Percentiles rank a stretch among this genome's conserved stretches.
These are phyloP conservation scores for Trachythela sp. DNA, from an alignment of 64 coral and sea anemone genomes.

Conservation along the genomic window DNA sequence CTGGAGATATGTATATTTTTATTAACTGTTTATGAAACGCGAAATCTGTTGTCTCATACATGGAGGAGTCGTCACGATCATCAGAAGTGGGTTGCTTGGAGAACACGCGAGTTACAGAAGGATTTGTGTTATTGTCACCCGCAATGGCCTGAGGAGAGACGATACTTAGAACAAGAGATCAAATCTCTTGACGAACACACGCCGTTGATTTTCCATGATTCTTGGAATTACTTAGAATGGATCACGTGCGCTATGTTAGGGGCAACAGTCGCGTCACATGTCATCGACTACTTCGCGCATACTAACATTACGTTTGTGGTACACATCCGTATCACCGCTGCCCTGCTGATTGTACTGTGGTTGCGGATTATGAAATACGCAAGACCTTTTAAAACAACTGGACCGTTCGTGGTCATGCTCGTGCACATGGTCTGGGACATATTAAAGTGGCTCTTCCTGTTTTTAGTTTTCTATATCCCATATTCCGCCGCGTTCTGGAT, in stretches of 20 bases:
- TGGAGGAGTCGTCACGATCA: conserved; percentile 51
- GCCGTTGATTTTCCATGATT: neutral
- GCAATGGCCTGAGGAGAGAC: conserved; percentile 61
- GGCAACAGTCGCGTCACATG: neutral
- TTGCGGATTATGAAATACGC: conserved; percentile 69
- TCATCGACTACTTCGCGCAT: neutral
- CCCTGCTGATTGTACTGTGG: conserved; percentile 65
- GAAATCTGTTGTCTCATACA: conserved; percentile 59
- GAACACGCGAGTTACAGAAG: conserved; percentile 36
- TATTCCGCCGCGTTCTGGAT: conserved; percentile 16
- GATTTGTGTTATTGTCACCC: conserved; percentile 70
- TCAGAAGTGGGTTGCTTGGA: conserved; percentile 47
- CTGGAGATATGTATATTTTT: conserved; percentile 54
- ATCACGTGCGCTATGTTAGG: conserved; percentile 51
- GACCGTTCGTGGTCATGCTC: conserved; percentile 78
- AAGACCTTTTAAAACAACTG: conserved; percentile 63
- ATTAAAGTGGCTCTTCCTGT: neutral
- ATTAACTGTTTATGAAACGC: conserved; percentile 64
- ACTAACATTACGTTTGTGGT: conserved; percentile 41
- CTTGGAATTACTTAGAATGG: conserved; percentile 3
- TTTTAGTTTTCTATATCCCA: neutral
- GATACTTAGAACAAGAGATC: neutral
- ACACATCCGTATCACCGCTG: conserved; percentile 59
- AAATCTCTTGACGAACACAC: neutral
- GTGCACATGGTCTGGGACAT: conserved; percentile 51